These are phyloP conservation scores for Papilio elwesi DNA, from an alignment of 2,888 invertebrate genomes.

Conservation along the genomic window DNA sequence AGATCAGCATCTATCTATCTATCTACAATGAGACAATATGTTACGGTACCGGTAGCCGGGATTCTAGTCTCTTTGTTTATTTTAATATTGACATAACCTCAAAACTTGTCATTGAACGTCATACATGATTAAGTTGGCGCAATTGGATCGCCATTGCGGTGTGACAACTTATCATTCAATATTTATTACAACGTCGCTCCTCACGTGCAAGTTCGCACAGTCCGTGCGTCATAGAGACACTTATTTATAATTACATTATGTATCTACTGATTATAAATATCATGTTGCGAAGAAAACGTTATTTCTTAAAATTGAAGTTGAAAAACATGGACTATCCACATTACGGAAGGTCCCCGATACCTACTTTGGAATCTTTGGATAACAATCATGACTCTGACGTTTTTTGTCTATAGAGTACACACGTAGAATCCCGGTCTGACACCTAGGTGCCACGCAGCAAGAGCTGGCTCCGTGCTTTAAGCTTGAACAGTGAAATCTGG, in stretches of 20 bases:
- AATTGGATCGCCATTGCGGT: constrained; percentile 3
- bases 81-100: too few relatives aligned
- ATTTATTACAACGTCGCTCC: neutral
- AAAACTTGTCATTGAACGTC: neutral
- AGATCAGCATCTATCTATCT: too few relatives aligned
- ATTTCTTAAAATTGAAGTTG: neutral
- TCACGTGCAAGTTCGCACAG: neutral
- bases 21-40: too few relatives aligned
- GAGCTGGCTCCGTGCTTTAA: too few relatives aligned
- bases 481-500: too few relatives aligned
- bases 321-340: neutral
- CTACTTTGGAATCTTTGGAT: neutral
- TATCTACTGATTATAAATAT: neutral
- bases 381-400: neutral
- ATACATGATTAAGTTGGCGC: neutral
- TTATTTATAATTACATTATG: constrained; percentile 7
- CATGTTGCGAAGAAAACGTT: neutral
- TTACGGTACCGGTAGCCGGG: too few relatives aligned
- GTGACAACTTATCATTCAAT: neutral
- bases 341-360: neutral
- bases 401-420: neutral
- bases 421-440: too few relatives aligned
- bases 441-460: too few relatives aligned
- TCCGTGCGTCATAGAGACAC: constrained; percentile 14
- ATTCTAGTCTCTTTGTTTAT: too few relatives aligned